Conservation (phyloP, 1,140 invertebrate genomes). For the Mizuhopecten yessoensis region DNA sequence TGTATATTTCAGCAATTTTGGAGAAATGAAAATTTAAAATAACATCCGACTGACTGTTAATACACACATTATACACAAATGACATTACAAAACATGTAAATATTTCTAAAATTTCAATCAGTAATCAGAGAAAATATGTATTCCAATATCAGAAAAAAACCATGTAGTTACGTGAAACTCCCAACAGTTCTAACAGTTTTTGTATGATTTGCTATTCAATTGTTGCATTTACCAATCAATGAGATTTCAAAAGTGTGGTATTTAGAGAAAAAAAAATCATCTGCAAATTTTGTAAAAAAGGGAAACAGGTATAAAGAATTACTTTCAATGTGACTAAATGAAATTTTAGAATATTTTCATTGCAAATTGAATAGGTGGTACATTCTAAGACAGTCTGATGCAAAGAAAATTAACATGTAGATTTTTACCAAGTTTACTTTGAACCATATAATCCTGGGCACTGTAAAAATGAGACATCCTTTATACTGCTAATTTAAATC, state of each 20-base stretch:
- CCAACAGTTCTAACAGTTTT: too few relatives aligned
- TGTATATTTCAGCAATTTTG: too few relatives aligned
- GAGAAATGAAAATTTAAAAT: background rate
- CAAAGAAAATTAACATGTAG: background rate
- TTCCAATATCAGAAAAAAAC: too few relatives aligned
- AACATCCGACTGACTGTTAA: too few relatives aligned
- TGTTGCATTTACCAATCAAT: too few relatives aligned
- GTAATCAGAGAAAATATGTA: background rate
- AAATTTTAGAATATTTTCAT: conserved; percentile 18
- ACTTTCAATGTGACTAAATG: background rate
- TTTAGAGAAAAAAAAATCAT: too few relatives aligned
- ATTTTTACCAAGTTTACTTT: conserved; percentile 65
- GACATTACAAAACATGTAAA: background rate
- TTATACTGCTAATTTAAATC: background rate
- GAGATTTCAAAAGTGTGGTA: too few relatives aligned
- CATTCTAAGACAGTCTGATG: background rate
- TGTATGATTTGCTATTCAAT: too few relatives aligned
- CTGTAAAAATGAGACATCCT: conserved; percentile 63
- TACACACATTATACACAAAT: background rate
- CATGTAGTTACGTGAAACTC: too few relatives aligned
- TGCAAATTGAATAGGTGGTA: background rate
- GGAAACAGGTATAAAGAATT: too few relatives aligned
- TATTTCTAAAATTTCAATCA: background rate
- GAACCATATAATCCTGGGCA: conserved; percentile 76
- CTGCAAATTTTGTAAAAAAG: too few relatives aligned